Percentiles rank a stretch among this genome's conserved stretches.
Conservation (phyloP, 1,140 invertebrate genomes). For the Streblospio benedicti region DNA sequence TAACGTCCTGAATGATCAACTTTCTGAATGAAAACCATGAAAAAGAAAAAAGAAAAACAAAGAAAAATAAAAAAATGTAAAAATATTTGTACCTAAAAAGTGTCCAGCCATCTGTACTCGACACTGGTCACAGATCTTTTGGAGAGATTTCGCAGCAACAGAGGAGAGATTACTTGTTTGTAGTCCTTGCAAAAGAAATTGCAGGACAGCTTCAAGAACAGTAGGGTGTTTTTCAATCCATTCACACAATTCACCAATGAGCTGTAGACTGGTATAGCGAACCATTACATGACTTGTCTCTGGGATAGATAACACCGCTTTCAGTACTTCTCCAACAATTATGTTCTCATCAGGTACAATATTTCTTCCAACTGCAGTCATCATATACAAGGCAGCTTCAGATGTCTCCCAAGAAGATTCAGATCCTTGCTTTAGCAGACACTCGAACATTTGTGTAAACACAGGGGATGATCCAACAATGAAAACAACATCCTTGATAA, state of each 20-base stretch:
- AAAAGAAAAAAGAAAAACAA: too few species aligned
- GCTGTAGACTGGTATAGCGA: conserved; percentile 73
- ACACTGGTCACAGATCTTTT: conserved; percentile 63
- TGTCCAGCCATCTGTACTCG: conserved; percentile 69
- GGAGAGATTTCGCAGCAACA: conserved; percentile 66
- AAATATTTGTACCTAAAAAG: too few species aligned
- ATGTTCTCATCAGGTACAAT: conserved; percentile 89
- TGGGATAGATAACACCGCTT: conserved; percentile 78
- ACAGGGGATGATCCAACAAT: conserved; percentile 85
- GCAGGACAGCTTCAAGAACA: conserved; percentile 66
- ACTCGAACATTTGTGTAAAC: conserved; percentile 66
- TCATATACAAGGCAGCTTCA: conserved; percentile 90
- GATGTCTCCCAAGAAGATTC: conserved; percentile 75
- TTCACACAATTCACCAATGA: conserved; percentile 86
- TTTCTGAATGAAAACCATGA: too few species aligned
- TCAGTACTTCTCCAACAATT: conserved; percentile 83
- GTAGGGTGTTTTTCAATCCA: conserved; percentile 86
- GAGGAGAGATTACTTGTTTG: conserved; percentile 65
- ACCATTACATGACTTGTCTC: conserved; percentile 78
- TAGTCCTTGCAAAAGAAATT: conserved; percentile 66
- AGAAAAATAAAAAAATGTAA: too few species aligned
- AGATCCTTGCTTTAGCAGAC: conserved; percentile 40
- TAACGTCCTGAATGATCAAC: too few species aligned
- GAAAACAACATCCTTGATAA: conserved; percentile 96
- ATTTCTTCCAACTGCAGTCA: conserved; percentile 91